Evolutionary conservation across 2,797 vertebrate genomes (phyloP), one percentile per base, ranked within the genome.

Genomic region (Arvicola amphibius): DNA sequence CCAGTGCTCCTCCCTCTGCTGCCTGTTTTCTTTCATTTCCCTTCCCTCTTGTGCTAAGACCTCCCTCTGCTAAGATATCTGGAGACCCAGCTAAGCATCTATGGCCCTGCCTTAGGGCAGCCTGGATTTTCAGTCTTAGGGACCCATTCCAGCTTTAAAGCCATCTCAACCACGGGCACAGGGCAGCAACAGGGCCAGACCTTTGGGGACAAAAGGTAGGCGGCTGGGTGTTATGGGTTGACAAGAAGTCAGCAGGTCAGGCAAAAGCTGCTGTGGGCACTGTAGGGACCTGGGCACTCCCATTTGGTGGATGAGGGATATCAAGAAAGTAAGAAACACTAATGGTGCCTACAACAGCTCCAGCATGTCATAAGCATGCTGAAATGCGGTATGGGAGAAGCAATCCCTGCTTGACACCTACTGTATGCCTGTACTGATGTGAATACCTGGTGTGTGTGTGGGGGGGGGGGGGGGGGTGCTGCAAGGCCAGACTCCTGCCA

Each of bases 1-100:
- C 53, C 0, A 1, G n/a, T 5, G 2, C 11, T 43, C 69, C 8
- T 14, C 27, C 25, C 12, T 1, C 19, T 84, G 2, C 1, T 2
- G 11, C 1, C 0, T 2, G 17, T 48, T 11, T 40, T 61, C 19
- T 4, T 46, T 14, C 53, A 4, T 37, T 17, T 32, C n/a, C 46
- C 51, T 19, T 29, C 73, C 10, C 11, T 14, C 4, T n/a, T 1
- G 11, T 0, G 6, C 19, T 7, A 2, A 86, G 37, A 32, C 25
- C 81, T 23, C 71, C 6, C 12, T 1, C 13, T 0, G 8, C 11
- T 9, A 2, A 87, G 40, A 0, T 0, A 43, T 43, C 4, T 77
- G 69, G 56, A 59, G 40, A 77, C 8, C 14, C 34, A 84, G 37
- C 56, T 43, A 29, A 48, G 21, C 9, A 14, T 23, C 32, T 6